Conservation (phyloP, 2,113 vertebrate species). For the Cyprinus carpio region DNA sequence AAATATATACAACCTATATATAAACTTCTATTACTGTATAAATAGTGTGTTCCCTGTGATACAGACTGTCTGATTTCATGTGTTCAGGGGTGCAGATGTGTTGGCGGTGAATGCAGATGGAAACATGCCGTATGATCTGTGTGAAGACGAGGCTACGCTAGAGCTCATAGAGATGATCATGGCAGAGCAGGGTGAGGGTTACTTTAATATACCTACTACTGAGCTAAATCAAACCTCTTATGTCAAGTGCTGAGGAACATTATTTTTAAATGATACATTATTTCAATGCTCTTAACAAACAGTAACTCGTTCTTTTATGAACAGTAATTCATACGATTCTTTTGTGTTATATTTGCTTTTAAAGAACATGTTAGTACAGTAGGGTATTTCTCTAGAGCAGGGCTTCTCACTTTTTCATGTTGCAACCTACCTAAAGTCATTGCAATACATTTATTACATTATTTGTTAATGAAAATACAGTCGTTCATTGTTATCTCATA, state of each 20-base stretch:
- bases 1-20: background rate
- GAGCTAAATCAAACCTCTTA: background rate
- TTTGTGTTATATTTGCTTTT: background rate
- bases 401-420: background rate
- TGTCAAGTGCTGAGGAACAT: background rate
- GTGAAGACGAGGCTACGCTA: slow-evolving; percentile 87
- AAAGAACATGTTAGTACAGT: background rate
- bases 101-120: slow-evolving; percentile 88
- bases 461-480: too few relatives aligned
- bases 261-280: background rate
- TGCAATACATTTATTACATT: too few relatives aligned
- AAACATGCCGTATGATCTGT: slow-evolving; percentile 95
- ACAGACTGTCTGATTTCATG: background rate
- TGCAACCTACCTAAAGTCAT: too few relatives aligned
- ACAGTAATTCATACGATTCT: background rate
- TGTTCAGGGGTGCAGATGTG: slow-evolving; percentile 82
- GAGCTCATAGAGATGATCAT: slow-evolving; percentile 88
- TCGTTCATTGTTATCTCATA: too few relatives aligned
- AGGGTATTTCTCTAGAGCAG: background rate
- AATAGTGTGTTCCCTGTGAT: background rate
- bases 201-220: background rate
- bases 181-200: slow-evolving; percentile 79
- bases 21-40: background rate
- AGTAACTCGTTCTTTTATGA: too few relatives aligned
- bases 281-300: background rate